These are phyloP conservation scores for Onychostruthus taczanowskii DNA, from an alignment of 2,113 vertebrate genomes.

Conservation along the genomic window DNA sequence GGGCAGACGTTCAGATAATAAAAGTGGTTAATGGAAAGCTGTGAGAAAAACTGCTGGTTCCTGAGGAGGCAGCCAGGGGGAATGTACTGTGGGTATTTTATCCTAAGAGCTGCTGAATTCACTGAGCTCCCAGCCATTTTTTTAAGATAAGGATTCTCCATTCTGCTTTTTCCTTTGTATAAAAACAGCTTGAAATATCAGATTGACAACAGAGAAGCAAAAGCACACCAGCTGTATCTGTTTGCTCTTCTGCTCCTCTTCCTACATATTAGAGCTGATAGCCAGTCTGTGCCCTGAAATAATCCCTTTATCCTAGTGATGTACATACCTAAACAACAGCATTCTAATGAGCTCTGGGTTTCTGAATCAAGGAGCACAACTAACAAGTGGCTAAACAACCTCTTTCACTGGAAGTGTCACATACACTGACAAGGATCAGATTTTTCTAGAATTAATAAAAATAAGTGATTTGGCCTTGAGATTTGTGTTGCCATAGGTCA, in stretches of 20 bases:
- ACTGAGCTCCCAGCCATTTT: conserved; percentile 47
- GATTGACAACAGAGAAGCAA: not conserved
- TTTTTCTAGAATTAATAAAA: conserved; percentile 12
- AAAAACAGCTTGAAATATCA: conserved; percentile 51
- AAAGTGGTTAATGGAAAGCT: conserved; percentile 65
- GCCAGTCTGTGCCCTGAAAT: not conserved
- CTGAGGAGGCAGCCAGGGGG: conserved; percentile 47
- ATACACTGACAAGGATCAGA: not conserved
- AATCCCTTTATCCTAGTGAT: conserved; percentile 8
- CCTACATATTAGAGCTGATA: conserved; percentile 4
- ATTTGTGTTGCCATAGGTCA: not conserved
- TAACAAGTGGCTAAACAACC: not conserved
- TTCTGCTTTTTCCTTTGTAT: conserved; percentile 27
- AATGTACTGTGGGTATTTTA: conserved; percentile 53
- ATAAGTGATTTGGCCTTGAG: not conserved
- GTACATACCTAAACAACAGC: not conserved
- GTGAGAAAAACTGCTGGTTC: conserved; percentile 67
- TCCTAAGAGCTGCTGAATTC: conserved; percentile 48
- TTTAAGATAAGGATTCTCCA: conserved; percentile 31
- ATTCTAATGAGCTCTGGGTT: not conserved
- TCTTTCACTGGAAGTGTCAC: not conserved
- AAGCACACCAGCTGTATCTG: conserved; percentile 1
- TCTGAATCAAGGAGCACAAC: not conserved
- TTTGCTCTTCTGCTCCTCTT: conserved; percentile 6
- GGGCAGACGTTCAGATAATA: conserved; percentile 69